Evolutionary conservation across 2,797 vertebrate genomes (phyloP).

Genomic region (Pangasius macronema): DNA sequence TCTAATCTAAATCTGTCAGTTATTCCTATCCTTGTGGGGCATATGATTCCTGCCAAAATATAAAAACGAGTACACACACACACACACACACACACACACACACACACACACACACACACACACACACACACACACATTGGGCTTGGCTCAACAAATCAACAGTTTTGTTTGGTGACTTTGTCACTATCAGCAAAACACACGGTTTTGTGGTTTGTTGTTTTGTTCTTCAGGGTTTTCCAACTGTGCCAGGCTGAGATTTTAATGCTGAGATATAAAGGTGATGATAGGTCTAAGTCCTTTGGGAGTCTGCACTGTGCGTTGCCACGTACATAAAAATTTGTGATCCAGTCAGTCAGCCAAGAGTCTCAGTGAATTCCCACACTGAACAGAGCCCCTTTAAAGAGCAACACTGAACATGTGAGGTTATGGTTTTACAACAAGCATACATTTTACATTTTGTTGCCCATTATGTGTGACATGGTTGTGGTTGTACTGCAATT

Average conservation of each 20-base stretch:
- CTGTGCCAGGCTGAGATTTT: constrained; percentile 31
- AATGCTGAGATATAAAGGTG: constrained; percentile 33
- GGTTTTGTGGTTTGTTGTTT: constrained; percentile 44
- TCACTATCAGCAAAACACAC: background rate
- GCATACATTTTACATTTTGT: background rate
- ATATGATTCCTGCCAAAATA: background rate
- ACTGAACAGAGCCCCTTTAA: background rate
- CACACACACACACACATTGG: background rate
- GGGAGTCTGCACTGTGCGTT: constrained; percentile 36
- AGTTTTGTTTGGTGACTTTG: constrained; percentile 8
- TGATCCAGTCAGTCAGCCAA: constrained; percentile 4
- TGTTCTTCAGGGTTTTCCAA: constrained; percentile 25
- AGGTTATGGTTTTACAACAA: background rate
- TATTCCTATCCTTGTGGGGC: background rate
- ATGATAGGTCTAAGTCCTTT: constrained; percentile 36
- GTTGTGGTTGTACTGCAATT: background rate
- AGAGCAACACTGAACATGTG: background rate
- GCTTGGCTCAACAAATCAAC: background rate
- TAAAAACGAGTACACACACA: background rate
- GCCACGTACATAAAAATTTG: constrained; percentile 52
- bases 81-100: background rate
- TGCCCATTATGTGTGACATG: background rate
- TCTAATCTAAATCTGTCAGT: background rate
- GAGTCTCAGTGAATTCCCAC: background rate
- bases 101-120: background rate